Conservation (phyloP, 2,888 invertebrate genomes). For the Campoplex capitator region DNA sequence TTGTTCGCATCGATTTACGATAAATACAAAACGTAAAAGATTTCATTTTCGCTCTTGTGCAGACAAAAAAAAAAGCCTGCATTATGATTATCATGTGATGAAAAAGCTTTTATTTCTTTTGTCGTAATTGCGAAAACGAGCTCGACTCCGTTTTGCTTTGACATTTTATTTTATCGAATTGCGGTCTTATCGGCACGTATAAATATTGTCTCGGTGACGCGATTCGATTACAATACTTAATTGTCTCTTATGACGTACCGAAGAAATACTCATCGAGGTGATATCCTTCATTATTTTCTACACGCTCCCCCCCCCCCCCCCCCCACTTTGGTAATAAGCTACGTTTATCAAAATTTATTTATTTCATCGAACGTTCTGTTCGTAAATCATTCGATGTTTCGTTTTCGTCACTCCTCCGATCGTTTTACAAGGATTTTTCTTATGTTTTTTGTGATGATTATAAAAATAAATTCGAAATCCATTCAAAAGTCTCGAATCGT, state of each 20-base stretch:
- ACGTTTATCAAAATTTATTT: neutral
- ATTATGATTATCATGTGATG: neutral
- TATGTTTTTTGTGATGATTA: too few relatives aligned
- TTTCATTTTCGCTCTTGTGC: neutral
- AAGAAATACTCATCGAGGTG: neutral
- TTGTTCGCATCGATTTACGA: slow-evolving; percentile 9
- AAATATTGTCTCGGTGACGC: neutral
- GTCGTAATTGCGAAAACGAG: neutral
- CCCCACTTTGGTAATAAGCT: too few relatives aligned
- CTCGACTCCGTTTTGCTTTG: neutral
- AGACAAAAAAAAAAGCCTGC: neutral
- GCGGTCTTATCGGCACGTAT: neutral
- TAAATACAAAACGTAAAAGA: neutral
- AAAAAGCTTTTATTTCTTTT: neutral
- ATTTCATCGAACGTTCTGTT: neutral
- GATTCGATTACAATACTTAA: neutral
- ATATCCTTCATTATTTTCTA: neutral
- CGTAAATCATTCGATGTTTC: too few relatives aligned
- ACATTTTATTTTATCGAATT: neutral
- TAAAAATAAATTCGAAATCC: neutral
- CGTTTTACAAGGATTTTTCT: too few relatives aligned
- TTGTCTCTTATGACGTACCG: neutral
- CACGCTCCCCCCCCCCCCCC: too few relatives aligned
- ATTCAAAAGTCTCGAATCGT: neutral
- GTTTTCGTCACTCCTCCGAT: neutral